Evolutionary conservation across 2,113 vertebrate species (phyloP).

Genomic region (Cercocebus atys): DNA sequence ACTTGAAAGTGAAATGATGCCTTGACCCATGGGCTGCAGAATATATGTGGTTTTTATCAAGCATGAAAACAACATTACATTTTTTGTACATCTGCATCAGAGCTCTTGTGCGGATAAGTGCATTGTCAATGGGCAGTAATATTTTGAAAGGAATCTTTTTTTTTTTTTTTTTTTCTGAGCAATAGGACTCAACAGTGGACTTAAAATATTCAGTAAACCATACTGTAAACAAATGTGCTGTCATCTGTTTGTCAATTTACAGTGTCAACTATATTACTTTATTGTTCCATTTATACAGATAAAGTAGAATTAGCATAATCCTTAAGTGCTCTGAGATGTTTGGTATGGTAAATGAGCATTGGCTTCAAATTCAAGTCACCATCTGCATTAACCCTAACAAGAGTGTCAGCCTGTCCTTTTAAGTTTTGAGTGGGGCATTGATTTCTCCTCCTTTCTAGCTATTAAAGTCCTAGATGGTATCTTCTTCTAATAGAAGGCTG

Average conservation of each 20-base stretch:
- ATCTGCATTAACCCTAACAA: not conserved
- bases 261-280: not conserved
- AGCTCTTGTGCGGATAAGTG: not conserved
- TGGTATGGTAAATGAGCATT: not conserved
- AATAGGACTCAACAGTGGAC: not conserved
- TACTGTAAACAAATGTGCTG: not conserved
- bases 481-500: not conserved
- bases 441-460: not conserved
- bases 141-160: not conserved
- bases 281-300: not conserved
- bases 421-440: not conserved
- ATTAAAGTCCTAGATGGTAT: not conserved
- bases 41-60: not conserved
- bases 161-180: not conserved
- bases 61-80: not conserved
- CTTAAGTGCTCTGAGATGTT: not conserved
- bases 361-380: not conserved
- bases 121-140: not conserved
- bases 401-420: not conserved
- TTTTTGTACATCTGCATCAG: not conserved
- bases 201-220: not conserved
- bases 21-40: not conserved
- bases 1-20: not conserved
- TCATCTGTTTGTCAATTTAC: not conserved
- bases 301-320: not conserved